phyloP scores from a whole-genome alignment of 2,888 invertebrate species.

The Ophioninae sp. region DNA sequence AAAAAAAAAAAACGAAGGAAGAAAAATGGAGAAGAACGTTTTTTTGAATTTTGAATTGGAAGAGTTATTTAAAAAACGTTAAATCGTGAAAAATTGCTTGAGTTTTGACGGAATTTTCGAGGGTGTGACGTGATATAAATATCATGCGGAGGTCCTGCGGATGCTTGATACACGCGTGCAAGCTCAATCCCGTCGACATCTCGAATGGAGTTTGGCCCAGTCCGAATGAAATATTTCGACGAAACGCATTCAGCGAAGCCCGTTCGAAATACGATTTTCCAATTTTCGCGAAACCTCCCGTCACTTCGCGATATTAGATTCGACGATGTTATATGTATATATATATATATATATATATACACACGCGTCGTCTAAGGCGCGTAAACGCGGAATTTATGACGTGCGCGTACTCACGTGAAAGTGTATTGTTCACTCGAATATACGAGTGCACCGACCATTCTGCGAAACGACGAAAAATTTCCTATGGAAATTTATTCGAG shows the following conservation, averaged over 20 bases:
- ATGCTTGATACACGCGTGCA: constrained; percentile 14
- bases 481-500: not conserved
- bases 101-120: constrained; percentile 3
- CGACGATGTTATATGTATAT: constrained; percentile 13
- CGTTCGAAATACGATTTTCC: constrained; percentile 48
- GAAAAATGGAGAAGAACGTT: not conserved
- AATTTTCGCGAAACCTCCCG: constrained; percentile 30
- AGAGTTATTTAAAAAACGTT: not conserved
- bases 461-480: not conserved
- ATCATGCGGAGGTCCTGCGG: constrained; percentile 10
- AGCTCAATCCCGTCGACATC: constrained; percentile 23
- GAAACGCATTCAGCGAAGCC: constrained; percentile 40
- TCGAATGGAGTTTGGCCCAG: constrained; percentile 8
- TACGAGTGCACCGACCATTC: not conserved
- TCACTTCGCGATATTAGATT: constrained; percentile 38
- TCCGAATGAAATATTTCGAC: constrained; percentile 49
- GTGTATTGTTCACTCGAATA: not conserved
- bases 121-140: constrained; percentile 20
- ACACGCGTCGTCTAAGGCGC: not conserved
- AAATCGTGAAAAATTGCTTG: not conserved
- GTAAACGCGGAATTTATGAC: not conserved
- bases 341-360: constrained; percentile 13
- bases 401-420: not conserved
- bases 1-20: too few species aligned
- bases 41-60: not conserved